These are phyloP conservation scores for Chydorus sphaericus DNA, from an alignment of 2,888 invertebrate genomes.

Conservation along the genomic window DNA sequence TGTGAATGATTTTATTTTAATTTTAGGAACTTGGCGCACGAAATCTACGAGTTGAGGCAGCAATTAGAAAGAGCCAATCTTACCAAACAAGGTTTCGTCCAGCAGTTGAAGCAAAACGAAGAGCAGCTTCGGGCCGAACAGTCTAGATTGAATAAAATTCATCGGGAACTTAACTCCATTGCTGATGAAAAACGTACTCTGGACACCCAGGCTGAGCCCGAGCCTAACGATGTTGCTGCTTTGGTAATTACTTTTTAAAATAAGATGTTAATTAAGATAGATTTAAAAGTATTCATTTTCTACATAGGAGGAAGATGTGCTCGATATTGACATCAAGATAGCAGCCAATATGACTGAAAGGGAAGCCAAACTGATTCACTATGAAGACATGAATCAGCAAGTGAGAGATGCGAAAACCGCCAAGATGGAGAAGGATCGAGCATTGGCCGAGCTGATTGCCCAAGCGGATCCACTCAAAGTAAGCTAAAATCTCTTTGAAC, in stretches of 20 bases:
- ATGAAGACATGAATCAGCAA: too few relatives aligned
- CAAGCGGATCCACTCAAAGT: too few relatives aligned
- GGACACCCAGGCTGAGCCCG: neutral
- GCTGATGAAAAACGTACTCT: neutral
- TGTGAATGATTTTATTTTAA: too few relatives aligned
- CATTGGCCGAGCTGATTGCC: too few relatives aligned
- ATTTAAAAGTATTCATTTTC: neutral
- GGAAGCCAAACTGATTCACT: too few relatives aligned
- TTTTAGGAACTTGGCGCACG: too few relatives aligned
- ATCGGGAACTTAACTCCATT: neutral
- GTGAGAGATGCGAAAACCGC: too few relatives aligned
- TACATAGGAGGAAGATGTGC: constrained; percentile 4
- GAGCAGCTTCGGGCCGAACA: neutral
- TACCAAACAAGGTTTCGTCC: neutral
- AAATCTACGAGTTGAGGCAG: too few relatives aligned
- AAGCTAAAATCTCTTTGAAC: too few relatives aligned
- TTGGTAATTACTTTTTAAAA: neutral
- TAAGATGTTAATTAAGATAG: too few relatives aligned
- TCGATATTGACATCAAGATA: neutral
- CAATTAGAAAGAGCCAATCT: neutral
- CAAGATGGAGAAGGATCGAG: too few relatives aligned
- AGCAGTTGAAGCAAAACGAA: neutral
- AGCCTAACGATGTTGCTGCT: neutral
- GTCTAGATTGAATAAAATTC: neutral
- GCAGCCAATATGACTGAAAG: too few relatives aligned